A percentile compares a stretch with the other conserved stretches of the same genome.
phyloP scores from a whole-genome alignment of 2,888 invertebrate species.

The Eucera pruinosa region DNA sequence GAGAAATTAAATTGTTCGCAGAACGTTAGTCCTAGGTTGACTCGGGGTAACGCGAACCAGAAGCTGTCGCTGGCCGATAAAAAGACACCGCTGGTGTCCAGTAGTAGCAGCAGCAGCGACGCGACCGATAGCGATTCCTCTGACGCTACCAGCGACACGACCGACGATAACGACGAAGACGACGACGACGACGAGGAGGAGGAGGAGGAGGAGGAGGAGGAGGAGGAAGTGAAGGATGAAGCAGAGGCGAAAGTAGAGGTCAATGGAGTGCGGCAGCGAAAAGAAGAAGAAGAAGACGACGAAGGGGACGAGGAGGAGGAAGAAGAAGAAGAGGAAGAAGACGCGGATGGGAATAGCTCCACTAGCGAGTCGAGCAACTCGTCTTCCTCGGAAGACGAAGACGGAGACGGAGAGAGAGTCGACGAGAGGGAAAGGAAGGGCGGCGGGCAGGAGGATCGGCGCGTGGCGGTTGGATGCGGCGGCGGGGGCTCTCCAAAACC shows the following conservation, averaged over 20 bases:
- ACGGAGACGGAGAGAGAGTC: conserved; percentile 80
- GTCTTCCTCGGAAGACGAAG: conserved; percentile 37
- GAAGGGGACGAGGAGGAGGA: too few relatives aligned
- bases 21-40: conserved; percentile 74
- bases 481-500: conserved; percentile 68
- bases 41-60: conserved; percentile 66
- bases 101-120: conserved; percentile 70
- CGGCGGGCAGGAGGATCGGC: conserved; percentile 56
- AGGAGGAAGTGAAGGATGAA: background rate
- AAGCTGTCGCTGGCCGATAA: conserved; percentile 53
- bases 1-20: conserved; percentile 73
- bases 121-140: conserved; percentile 72
- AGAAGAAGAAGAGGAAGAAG: conserved; percentile 70
- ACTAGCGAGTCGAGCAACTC: conserved; percentile 77
- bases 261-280: background rate
- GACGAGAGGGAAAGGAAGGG: too few relatives aligned
- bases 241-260: background rate
- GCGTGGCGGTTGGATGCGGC: conserved; percentile 7
- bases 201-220: conserved; percentile 66
- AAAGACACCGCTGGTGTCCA: conserved; percentile 59
- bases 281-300: too few relatives aligned
- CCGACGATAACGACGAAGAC: conserved; percentile 77
- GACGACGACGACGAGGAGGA: conserved; percentile 73
- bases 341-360: conserved; percentile 71
- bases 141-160: conserved; percentile 68